phyloP scores from a whole-genome alignment of 1,140 invertebrate species.

The Atta colombica region DNA sequence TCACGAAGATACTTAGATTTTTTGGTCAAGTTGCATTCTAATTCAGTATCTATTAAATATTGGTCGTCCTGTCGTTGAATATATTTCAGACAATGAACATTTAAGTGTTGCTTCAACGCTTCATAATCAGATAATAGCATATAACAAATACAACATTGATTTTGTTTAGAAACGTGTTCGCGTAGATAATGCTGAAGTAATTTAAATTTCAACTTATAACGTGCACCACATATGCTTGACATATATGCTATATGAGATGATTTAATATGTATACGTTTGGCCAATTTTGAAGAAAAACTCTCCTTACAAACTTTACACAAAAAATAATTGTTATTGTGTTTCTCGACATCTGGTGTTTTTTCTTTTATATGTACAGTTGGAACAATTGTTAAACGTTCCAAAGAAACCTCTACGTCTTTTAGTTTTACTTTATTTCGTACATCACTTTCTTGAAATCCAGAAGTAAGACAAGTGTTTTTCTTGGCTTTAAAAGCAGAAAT shows the following conservation, averaged over 20 bases:
- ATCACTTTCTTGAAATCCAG: background rate
- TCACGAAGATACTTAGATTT: conserved; percentile 56
- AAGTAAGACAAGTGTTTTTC: background rate
- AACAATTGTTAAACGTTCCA: conserved; percentile 36
- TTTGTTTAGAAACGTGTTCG: conserved; percentile 57
- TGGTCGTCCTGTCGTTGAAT: conserved; percentile 47
- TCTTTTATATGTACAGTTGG: background rate
- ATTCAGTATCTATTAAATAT: conserved; percentile 17
- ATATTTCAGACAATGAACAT: conserved; percentile 73
- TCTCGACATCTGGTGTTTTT: background rate
- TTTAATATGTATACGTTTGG: conserved; percentile 58
- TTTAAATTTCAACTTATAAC: conserved; percentile 53
- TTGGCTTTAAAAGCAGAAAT: background rate
- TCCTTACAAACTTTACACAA: conserved; percentile 68
- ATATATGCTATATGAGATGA: conserved; percentile 71
- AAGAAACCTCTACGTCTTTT: conserved; percentile 44
- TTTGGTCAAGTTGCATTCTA: conserved; percentile 50
- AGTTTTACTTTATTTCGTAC: background rate
- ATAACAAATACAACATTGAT: conserved; percentile 75
- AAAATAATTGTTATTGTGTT: background rate
- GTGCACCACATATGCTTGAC: conserved; percentile 76
- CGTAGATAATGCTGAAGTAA: conserved; percentile 73
- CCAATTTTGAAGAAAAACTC: conserved; percentile 41
- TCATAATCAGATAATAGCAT: background rate
- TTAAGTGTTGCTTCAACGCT: conserved; percentile 67